Percentiles rank a stretch among this genome's conserved stretches.
Conservation (phyloP, 2,113 vertebrate species). For the Oxyura jamaicensis region DNA sequence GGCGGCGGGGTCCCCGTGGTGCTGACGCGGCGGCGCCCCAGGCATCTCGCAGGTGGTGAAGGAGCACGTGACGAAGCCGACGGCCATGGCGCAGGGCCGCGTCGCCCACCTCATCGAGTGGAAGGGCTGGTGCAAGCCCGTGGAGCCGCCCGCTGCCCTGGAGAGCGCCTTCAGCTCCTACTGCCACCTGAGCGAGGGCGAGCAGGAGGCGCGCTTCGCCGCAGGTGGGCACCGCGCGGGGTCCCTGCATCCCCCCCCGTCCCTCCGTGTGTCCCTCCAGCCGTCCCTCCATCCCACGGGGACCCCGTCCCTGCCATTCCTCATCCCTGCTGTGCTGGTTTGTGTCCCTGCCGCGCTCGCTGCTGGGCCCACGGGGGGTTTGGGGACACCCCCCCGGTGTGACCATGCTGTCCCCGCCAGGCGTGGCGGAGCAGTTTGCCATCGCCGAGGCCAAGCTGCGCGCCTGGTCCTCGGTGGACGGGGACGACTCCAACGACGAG, state of each 20-base stretch:
- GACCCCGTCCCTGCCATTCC: neutral
- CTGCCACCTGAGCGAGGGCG: constrained; percentile 93
- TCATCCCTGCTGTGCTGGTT: too few species aligned
- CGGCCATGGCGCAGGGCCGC: constrained; percentile 96
- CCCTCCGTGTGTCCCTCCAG: too few species aligned
- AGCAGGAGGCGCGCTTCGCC: constrained; percentile 95
- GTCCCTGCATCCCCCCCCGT: neutral
- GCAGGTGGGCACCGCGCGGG: constrained; percentile 77
- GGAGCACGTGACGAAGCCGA: constrained; percentile 98
- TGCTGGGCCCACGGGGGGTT: too few species aligned
- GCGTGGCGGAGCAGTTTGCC: constrained; percentile 91
- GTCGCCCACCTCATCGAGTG: constrained; percentile 98
- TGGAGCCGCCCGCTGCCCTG: constrained; percentile 85
- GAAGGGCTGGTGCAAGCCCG: constrained; percentile 98
- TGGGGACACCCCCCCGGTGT: rapidly evolving
- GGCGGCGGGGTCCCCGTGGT: rapidly evolving
- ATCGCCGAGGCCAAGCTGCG: constrained; percentile 96
- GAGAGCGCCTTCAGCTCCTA: constrained; percentile 95
- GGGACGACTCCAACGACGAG: constrained; percentile 94
- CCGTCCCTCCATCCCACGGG: neutral
- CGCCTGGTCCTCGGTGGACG: constrained; percentile 96
- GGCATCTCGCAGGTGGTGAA: constrained; percentile 98
- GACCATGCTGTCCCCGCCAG: neutral
- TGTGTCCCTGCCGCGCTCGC: too few species aligned
- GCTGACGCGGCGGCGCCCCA: neutral